A percentile compares a stretch with the other conserved stretches of the same genome.
Evolutionary conservation across 2,797 vertebrate species (phyloP).

Genomic region (Saxicola maurus): DNA sequence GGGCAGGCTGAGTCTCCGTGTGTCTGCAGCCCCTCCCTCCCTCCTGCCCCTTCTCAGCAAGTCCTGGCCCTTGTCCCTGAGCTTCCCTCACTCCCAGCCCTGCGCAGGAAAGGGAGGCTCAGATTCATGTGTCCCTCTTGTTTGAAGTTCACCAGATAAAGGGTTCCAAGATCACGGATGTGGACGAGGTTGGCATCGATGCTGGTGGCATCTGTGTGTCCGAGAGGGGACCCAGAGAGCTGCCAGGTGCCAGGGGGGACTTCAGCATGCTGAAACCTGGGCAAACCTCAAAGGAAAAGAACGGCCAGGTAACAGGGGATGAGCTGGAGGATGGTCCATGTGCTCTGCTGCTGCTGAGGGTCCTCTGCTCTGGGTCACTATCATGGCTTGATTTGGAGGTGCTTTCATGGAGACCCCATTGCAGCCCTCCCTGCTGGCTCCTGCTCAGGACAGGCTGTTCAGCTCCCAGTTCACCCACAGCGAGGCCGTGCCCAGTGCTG

Average conservation of each 20-base stretch:
- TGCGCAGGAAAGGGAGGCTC: accelerated
- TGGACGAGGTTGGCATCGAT: conserved; percentile 44
- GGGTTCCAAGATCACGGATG: conserved; percentile 61
- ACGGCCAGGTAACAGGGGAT: conserved; percentile 69
- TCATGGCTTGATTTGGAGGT: background rate
- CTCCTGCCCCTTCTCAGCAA: background rate
- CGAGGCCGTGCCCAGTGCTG: accelerated
- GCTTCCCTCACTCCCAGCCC: background rate
- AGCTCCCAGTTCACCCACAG: background rate
- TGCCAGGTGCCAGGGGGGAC: conserved; percentile 77
- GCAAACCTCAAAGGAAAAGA: conserved; percentile 51
- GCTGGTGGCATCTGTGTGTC: conserved; percentile 36
- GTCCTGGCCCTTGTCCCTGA: background rate
- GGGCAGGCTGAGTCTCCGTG: background rate
- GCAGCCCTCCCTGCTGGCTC: background rate
- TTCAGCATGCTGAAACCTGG: conserved; percentile 74
- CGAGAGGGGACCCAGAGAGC: conserved; percentile 75
- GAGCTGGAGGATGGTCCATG: accelerated
- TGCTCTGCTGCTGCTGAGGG: background rate
- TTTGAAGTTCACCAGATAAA: conserved; percentile 73
- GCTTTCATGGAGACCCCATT: background rate
- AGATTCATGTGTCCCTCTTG: background rate
- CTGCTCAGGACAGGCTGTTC: background rate
- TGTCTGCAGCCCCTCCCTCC: background rate
- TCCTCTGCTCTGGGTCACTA: background rate